Conservation (phyloP, 2,113 vertebrate species). For the Hyperoodon ampullatus region DNA sequence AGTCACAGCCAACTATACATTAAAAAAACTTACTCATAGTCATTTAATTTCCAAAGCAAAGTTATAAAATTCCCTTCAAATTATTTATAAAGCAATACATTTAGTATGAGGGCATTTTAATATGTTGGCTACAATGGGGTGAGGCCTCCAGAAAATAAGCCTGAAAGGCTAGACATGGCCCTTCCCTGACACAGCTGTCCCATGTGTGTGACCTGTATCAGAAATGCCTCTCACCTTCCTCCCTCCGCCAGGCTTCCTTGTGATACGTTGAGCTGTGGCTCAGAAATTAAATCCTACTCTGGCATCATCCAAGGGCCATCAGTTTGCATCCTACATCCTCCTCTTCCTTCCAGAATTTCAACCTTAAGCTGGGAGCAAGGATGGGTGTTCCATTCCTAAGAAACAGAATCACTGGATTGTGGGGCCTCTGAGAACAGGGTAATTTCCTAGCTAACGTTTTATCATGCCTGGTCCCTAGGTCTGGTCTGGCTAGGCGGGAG, state of each 20-base stretch:
- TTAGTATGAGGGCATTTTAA: background rate
- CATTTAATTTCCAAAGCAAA: constrained; percentile 15
- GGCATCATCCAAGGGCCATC: background rate
- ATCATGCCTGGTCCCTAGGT: background rate
- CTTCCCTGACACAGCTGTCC: background rate
- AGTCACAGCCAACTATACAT: constrained; percentile 36
- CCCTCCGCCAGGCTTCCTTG: background rate
- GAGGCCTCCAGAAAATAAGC: background rate
- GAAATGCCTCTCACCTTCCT: background rate
- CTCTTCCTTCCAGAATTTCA: background rate
- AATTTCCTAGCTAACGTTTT: background rate
- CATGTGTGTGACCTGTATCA: background rate
- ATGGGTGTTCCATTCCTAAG: background rate
- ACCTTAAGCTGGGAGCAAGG: background rate
- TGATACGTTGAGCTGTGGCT: background rate
- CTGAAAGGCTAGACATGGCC: background rate
- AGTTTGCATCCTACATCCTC: background rate
- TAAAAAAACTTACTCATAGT: constrained; percentile 25
- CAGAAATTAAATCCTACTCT: background rate
- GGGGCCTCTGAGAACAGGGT: background rate
- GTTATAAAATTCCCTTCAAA: constrained; percentile 40
- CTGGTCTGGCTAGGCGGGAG: background rate
- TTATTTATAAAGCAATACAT: constrained; percentile 29
- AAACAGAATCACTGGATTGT: background rate
- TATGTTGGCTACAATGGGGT: background rate